Evolutionary conservation across 2,797 vertebrate species (phyloP).

Genomic region (Parauchenoglanis punctatus): DNA sequence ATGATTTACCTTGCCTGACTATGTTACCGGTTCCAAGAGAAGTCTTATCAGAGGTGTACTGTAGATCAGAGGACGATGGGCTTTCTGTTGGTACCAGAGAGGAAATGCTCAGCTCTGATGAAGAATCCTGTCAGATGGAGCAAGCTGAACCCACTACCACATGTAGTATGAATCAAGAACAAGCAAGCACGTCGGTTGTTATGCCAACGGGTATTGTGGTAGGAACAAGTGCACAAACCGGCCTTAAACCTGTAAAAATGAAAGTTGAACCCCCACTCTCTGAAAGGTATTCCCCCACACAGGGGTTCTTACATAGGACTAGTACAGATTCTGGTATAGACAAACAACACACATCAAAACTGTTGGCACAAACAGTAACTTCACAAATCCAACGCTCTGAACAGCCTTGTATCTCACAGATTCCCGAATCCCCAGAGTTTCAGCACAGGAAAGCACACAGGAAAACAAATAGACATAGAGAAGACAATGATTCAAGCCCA

Average conservation of each 20-base stretch:
- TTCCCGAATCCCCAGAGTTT: slow-evolving; percentile 21
- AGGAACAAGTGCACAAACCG: slow-evolving; percentile 33
- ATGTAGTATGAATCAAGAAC: slow-evolving; percentile 10
- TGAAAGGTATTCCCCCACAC: slow-evolving; percentile 55
- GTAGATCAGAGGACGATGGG: slow-evolving; percentile 63
- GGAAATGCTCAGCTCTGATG: slow-evolving; percentile 68
- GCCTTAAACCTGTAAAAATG: slow-evolving; percentile 26
- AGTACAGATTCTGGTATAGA: slow-evolving; percentile 43
- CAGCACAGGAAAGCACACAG: slow-evolving; percentile 75
- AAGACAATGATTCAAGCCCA: slow-evolving; percentile 55
- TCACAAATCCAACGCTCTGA: slow-evolving; percentile 25
- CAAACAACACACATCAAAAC: slow-evolving; percentile 34
- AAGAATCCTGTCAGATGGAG: slow-evolving; percentile 55
- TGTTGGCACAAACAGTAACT: slow-evolving; percentile 31
- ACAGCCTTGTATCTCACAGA: slow-evolving; percentile 7
- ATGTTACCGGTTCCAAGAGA: slow-evolving; percentile 68
- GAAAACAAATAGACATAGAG: slow-evolving; percentile 74
- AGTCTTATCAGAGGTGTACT: slow-evolving; percentile 66
- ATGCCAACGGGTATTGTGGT: slow-evolving; percentile 9
- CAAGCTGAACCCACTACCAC: slow-evolving; percentile 30
- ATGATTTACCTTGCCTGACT: slow-evolving; percentile 75
- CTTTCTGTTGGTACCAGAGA: slow-evolving; percentile 62
- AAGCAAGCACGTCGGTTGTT: slow-evolving; percentile 35
- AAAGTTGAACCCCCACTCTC: slow-evolving; percentile 39
- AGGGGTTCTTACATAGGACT: slow-evolving; percentile 60